Percentiles rank a stretch among this genome's conserved stretches.
These are phyloP conservation scores for Onychostruthus taczanowskii DNA, from an alignment of 2,113 vertebrate species.

Conservation along the genomic window DNA sequence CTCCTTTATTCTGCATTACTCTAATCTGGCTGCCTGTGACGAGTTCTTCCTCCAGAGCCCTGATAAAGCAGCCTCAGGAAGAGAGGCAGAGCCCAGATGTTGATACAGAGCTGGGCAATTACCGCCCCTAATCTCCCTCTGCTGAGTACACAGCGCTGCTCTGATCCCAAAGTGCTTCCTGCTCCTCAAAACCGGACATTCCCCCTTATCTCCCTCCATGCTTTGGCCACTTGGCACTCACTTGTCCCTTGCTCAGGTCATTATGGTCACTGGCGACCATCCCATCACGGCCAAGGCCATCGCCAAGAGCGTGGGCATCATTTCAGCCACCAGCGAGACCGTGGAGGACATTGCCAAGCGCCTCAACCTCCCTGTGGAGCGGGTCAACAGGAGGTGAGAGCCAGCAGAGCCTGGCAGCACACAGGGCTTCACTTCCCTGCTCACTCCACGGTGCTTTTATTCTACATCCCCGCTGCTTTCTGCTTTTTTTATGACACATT, in stretches of 20 bases:
- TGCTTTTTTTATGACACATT: rapidly evolving
- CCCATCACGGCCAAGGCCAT: slow-evolving; percentile 84
- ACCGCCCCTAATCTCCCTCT: neutral
- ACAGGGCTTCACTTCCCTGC: neutral
- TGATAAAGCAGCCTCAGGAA: neutral
- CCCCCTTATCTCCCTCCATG: neutral
- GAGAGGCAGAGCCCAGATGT: neutral
- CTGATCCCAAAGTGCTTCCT: neutral
- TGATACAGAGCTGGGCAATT: neutral
- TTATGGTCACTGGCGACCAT: slow-evolving; percentile 83
- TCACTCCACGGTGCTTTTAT: rapidly evolving
- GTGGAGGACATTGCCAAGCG: slow-evolving; percentile 82
- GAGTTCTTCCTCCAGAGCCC: neutral
- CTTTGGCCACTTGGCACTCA: neutral
- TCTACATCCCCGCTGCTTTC: rapidly evolving
- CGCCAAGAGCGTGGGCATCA: slow-evolving; percentile 80
- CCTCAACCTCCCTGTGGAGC: slow-evolving; percentile 72
- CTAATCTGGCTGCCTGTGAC: neutral
- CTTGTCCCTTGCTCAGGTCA: slow-evolving; percentile 68
- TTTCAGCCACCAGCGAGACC: slow-evolving; percentile 79
- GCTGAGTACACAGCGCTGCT: neutral
- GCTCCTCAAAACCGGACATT: neutral
- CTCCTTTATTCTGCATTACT: neutral
- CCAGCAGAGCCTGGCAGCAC: rapidly evolving
- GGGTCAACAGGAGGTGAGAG: slow-evolving; percentile 74